Percentiles rank a stretch among this genome's conserved stretches.
Conservation (phyloP, 2,797 vertebrate species). For the Ctenosaura bakeri region DNA sequence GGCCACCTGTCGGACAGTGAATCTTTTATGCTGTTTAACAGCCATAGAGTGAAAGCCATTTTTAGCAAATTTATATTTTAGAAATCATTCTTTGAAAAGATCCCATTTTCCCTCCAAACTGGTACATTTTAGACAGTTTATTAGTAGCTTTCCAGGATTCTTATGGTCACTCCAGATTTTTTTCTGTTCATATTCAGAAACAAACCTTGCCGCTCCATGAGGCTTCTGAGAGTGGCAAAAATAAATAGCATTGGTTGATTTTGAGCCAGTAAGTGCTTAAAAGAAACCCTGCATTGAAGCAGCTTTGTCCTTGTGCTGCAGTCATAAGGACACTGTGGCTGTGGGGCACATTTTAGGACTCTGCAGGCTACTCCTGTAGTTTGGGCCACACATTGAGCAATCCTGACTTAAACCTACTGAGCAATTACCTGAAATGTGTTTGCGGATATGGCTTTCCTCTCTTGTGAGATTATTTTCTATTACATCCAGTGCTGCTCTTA, state of each 20-base stretch:
- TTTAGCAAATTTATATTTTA: constrained; percentile 5
- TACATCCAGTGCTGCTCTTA: constrained; percentile 65
- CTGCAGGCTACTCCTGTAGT: constrained; percentile 73
- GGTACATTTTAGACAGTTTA: constrained; percentile 31
- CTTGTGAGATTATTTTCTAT: constrained; percentile 74
- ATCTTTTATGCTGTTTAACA: constrained; percentile 23
- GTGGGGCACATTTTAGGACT: constrained; percentile 74
- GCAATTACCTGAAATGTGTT: constrained; percentile 75
- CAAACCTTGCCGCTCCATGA: constrained; percentile 41
- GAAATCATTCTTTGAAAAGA: constrained; percentile 9
- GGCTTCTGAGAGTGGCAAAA: constrained; percentile 32
- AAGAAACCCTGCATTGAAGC: constrained; percentile 57
- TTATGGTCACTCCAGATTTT: constrained; percentile 42
- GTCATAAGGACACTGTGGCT: constrained; percentile 73
- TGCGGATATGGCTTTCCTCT: constrained; percentile 72
- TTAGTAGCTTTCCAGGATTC: constrained; percentile 34
- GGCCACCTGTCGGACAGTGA: constrained; percentile 3
- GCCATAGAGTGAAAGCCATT: constrained; percentile 30
- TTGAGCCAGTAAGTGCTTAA: constrained; percentile 59
- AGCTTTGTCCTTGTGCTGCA: constrained; percentile 72
- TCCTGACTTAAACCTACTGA: constrained; percentile 73
- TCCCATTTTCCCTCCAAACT: background rate
- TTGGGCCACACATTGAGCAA: constrained; percentile 77
- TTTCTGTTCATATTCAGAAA: constrained; percentile 25
- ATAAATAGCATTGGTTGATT: constrained; percentile 56